Evolutionary conservation across 2,797 vertebrate species (phyloP).

Genomic region (Chrosomus eos): DNA sequence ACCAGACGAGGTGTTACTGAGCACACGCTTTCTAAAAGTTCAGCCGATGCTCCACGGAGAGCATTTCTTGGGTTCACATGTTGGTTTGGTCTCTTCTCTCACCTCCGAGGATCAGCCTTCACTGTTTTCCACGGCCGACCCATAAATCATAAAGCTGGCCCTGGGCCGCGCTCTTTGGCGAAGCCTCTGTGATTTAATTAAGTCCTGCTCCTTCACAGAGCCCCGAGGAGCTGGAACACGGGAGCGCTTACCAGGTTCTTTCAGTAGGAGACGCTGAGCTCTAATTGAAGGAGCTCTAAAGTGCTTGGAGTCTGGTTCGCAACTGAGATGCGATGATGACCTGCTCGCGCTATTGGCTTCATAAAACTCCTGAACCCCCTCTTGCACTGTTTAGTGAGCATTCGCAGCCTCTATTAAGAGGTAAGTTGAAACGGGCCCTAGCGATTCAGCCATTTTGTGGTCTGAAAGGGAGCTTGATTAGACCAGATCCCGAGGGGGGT

Average conservation of each 20-base stretch:
- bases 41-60: not conserved
- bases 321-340: constrained; percentile 10
- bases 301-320: constrained; percentile 11
- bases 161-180: constrained; percentile 55
- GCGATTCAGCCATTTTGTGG: constrained; percentile 38
- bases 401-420: constrained; percentile 40
- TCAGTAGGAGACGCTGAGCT: constrained; percentile 43
- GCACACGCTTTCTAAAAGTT: constrained; percentile 23
- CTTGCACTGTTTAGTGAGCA: constrained; percentile 31
- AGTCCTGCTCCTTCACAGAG: constrained; percentile 70
- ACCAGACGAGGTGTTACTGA: constrained; percentile 17
- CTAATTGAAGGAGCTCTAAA: constrained; percentile 24
- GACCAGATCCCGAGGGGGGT: constrained; percentile 29
- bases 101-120: constrained; percentile 34
- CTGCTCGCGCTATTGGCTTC: not conserved
- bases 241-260: not conserved
- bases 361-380: constrained; percentile 26
- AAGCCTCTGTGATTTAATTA: constrained; percentile 75
- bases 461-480: constrained; percentile 52
- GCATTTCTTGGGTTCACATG: not conserved
- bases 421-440: constrained; percentile 33
- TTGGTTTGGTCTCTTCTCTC: constrained; percentile 15
- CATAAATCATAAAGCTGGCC: constrained; percentile 50
- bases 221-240: constrained; percentile 73
- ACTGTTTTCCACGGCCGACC: constrained; percentile 30